These are phyloP conservation scores for Pogonophryne albipinna DNA, from an alignment of 2,797 vertebrate genomes.

Conservation along the genomic window DNA sequence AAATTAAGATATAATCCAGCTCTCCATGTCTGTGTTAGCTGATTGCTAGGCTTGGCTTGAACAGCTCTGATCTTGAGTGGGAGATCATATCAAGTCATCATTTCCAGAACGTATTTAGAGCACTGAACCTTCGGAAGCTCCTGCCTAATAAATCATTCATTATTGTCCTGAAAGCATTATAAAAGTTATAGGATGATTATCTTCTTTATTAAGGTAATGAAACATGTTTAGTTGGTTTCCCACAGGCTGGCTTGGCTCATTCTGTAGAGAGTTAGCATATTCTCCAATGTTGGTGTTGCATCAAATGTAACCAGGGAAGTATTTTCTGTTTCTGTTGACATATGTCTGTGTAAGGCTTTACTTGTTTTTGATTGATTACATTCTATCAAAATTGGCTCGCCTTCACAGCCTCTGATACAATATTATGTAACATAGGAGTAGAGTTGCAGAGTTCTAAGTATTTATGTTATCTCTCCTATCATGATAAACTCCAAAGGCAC, in stretches of 20 bases:
- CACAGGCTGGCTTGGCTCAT: not conserved
- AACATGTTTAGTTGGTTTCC: not conserved
- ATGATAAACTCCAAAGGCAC: slow-evolving; percentile 47
- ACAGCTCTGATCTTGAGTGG: slow-evolving; percentile 31
- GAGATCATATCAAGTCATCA: slow-evolving; percentile 20
- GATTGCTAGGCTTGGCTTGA: slow-evolving; percentile 19
- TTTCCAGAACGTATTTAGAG: slow-evolving; percentile 22
- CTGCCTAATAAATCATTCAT: slow-evolving; percentile 19
- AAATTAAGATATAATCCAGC: slow-evolving; percentile 40
- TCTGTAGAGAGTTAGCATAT: not conserved
- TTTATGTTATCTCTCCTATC: slow-evolving; percentile 38
- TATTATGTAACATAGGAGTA: slow-evolving; percentile 11
- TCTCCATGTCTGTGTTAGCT: slow-evolving; percentile 21
- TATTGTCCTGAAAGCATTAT: not conserved
- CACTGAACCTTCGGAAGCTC: slow-evolving; percentile 6
- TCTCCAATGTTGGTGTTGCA: not conserved
- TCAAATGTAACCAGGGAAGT: not conserved
- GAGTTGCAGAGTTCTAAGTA: slow-evolving; percentile 26
- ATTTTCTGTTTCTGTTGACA: not conserved
- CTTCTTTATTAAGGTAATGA: not conserved
- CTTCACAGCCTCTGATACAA: slow-evolving; percentile 8
- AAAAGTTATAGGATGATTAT: not conserved
- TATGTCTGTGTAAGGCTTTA: not conserved
- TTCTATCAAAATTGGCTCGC: slow-evolving; percentile 4
- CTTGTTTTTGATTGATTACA: not conserved